Conservation (phyloP, 1,140 invertebrate species). For the Reticulitermes speratus region DNA sequence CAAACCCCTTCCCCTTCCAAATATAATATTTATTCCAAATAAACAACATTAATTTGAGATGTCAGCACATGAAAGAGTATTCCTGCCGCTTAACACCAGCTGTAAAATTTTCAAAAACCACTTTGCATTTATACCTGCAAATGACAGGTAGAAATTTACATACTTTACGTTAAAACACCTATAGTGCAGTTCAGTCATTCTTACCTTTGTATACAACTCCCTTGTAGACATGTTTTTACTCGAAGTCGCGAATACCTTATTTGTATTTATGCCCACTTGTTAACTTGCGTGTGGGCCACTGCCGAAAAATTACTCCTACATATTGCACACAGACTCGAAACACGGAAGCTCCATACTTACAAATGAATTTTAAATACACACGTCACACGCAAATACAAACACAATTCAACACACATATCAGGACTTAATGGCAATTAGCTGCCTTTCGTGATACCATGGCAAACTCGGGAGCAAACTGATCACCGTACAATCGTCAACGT, state of each 20-base stretch:
- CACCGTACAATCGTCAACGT: background rate
- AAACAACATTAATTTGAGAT: no score
- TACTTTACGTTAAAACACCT: no score
- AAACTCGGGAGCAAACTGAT: background rate
- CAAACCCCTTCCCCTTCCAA: no score
- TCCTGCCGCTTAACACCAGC: no score
- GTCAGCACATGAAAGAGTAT: no score
- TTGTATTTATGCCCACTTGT: background rate
- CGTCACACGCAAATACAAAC: background rate
- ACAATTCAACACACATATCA: constrained; percentile 2
- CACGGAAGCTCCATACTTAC: background rate
- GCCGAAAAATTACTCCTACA: background rate
- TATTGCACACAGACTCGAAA: background rate
- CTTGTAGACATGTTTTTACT: constrained; percentile 37
- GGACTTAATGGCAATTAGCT: background rate
- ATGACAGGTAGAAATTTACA: no score
- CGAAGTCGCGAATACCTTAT: background rate
- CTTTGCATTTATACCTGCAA: no score
- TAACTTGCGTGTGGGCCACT: background rate
- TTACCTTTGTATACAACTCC: constrained; percentile 48
- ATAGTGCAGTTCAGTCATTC: no score
- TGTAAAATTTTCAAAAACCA: no score
- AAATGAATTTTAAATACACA: background rate
- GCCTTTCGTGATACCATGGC: background rate
- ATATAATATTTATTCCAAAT: no score